A percentile compares a stretch with the other conserved stretches of the same genome.
phyloP scores from a whole-genome alignment of 2,797 vertebrate genomes.

The Anniella stebbinsi region DNA sequence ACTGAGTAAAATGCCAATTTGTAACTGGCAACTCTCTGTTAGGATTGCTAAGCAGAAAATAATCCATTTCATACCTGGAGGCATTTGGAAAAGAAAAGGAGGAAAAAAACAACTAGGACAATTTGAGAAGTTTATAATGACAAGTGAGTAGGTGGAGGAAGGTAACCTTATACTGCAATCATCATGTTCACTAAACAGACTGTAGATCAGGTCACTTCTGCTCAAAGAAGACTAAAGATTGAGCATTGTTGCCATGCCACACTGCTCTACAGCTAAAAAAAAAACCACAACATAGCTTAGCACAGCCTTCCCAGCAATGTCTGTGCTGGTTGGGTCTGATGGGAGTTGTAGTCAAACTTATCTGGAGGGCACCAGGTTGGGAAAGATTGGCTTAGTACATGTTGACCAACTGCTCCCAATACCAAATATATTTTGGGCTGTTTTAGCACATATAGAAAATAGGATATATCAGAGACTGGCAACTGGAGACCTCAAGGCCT shows the following conservation, averaged over 20 bases:
- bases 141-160: neutral
- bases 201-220: neutral
- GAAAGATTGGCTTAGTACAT: too few relatives aligned
- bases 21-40: neutral
- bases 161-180: neutral
- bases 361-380: too few relatives aligned
- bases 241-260: neutral
- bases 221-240: neutral
- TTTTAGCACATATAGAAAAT: neutral
- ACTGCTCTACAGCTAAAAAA: neutral
- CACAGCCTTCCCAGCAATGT: too few relatives aligned
- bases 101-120: rapidly evolving
- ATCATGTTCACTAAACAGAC: neutral
- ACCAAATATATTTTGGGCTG: neutral
- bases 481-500: neutral
- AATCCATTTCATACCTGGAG: constrained; percentile 14
- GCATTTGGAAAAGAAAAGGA: neutral
- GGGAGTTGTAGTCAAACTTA: too few relatives aligned
- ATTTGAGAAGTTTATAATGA: neutral
- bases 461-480: neutral
- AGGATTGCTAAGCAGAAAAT: neutral
- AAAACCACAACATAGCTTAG: neutral
- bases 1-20: neutral
- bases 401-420: neutral
- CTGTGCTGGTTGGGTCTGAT: too few relatives aligned